phyloP scores from a whole-genome alignment of 2,797 vertebrate species.

The Carduelis carduelis region DNA sequence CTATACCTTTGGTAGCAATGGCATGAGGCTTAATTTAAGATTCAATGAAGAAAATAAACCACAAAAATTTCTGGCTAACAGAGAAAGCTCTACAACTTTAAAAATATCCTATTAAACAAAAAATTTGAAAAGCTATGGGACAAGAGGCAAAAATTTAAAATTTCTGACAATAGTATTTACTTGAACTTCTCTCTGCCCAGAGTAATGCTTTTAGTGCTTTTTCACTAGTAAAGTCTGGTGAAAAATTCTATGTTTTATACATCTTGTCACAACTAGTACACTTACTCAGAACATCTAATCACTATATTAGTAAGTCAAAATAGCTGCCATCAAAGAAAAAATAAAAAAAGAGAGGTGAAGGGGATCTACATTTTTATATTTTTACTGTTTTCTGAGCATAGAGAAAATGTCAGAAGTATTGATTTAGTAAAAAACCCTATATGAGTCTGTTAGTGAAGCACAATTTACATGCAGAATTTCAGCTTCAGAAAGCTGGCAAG shows the following conservation, averaged over 20 bases:
- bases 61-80: neutral
- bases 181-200: neutral
- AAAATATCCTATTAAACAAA: neutral
- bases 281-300: neutral
- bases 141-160: neutral
- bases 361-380: neutral
- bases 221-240: neutral
- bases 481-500: neutral
- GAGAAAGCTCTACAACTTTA: neutral
- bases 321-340: neutral
- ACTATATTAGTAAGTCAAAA: neutral
- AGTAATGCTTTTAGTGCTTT: neutral
- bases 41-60: neutral
- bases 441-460: neutral
- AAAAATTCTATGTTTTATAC: neutral
- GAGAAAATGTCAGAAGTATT: neutral
- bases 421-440: neutral
- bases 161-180: neutral
- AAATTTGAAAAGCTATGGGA: neutral
- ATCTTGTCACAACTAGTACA: neutral
- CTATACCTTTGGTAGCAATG: neutral
- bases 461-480: neutral
- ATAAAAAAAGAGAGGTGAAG: neutral
- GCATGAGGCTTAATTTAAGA: neutral
- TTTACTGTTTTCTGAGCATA: neutral